Base-by-base conservation (phyloP, 2,797 vertebrate genomes). In the Ceyx erithaca region DNA sequence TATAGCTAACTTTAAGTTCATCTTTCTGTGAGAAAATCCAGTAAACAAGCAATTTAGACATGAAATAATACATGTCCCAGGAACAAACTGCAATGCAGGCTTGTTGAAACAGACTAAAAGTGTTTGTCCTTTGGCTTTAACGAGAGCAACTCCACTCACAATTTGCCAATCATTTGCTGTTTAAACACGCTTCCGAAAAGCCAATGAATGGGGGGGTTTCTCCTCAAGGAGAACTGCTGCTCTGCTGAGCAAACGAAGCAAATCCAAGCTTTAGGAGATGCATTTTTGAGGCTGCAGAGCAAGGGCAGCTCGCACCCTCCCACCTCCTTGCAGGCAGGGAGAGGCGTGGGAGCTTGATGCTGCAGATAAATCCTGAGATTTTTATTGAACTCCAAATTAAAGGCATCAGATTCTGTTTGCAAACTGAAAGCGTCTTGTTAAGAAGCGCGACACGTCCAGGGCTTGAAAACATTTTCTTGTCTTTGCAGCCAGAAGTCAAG, bases 391-490 rank as follows among this genome's bases (percentile, higher is more conserved):
- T 22, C 12, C 73, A 86, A 90, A 57, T 77, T 72, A 66, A 75
- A 79, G 48, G 45, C 68, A 72, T 66, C 54, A 28, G 78, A 92
- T 95, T 88, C 82, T 81, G 69, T 92, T 81, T 94, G 91, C 67
- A 87, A 94, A 92, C 73, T 85, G 80, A 75, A 86, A 86, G 40
- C 26, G 20, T 81, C 90, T 95, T 41, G 49, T 98, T 98, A 97
- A 96, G 84, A 98, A 92, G 49, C 97, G 49, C 2, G 4, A 91
- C 98, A 98, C 97, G 95, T 97, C 85, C 59, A 59, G 62, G 81
- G 80, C 72, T 97, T 96, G 93, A 96, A 97, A 97, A 97, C 94
- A 94, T 97, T 96, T 97, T 97, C 95, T 97, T 97, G 95, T 97
- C 84, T 94, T 94, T 93, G 72, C 88, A 76, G 89, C 7, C 55